phyloP scores from a whole-genome alignment of 2,797 vertebrate genomes.

The Pseudochirops corinnae region DNA sequence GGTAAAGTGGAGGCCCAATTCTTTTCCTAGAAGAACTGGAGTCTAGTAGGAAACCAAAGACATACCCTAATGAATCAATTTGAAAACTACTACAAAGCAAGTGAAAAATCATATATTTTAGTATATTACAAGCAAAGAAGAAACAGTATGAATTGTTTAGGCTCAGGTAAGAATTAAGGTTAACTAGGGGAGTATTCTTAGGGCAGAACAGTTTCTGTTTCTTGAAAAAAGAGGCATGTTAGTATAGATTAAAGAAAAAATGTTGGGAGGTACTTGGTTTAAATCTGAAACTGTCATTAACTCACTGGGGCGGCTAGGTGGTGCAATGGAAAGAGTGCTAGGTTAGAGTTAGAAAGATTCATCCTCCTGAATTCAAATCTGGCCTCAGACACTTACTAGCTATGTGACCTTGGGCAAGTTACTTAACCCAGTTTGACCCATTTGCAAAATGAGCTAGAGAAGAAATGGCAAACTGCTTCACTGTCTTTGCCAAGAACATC shows the following conservation, averaged over 20 bases:
- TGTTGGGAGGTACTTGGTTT: neutral
- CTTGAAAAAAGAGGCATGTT: neutral
- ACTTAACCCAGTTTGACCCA: no score
- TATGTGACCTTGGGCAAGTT: no score
- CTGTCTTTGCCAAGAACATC: no score
- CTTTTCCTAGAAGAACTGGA: neutral
- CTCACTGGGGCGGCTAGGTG: neutral
- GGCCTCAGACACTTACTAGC: no score
- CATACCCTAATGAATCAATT: neutral
- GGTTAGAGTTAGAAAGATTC: no score
- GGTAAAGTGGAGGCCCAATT: neutral
- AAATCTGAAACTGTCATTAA: neutral
- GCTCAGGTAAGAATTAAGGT: neutral
- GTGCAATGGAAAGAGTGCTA: no score
- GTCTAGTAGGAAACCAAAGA: neutral
- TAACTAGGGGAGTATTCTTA: neutral
- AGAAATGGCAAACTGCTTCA: no score
- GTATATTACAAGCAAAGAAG: neutral
- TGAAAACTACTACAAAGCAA: neutral
- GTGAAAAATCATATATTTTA: neutral
- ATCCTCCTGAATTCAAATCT: no score
- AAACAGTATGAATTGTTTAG: neutral
- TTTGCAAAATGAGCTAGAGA: no score
- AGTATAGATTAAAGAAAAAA: neutral
- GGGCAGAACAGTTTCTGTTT: neutral